Evolutionary conservation across 2,888 invertebrate genomes (phyloP).

Genomic region (Eremobia ochroleuca): DNA sequence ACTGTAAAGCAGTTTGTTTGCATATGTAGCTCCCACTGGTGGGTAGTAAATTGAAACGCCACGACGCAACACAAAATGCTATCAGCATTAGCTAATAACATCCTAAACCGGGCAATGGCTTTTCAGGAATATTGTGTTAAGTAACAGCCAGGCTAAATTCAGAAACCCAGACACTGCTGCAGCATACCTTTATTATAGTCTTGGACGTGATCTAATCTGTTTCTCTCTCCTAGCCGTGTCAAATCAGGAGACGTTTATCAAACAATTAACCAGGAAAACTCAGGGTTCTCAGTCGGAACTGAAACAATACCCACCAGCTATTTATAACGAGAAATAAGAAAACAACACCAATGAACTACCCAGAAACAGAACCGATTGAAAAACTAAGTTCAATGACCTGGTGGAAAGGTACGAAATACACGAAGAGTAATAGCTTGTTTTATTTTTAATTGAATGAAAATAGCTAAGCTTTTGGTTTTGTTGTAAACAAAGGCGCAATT

Average conservation of each 20-base stretch:
- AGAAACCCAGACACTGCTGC: neutral
- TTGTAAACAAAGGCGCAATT: neutral
- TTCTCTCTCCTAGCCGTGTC: neutral
- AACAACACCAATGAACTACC: slow-evolving; percentile 23
- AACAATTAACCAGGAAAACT: slow-evolving; percentile 45
- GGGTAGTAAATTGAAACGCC: too few species aligned
- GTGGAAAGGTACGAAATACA: neutral
- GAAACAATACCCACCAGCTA: slow-evolving; percentile 36
- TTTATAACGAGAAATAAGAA: slow-evolving; percentile 23
- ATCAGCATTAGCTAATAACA: too few species aligned
- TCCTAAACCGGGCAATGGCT: too few species aligned
- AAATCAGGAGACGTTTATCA: slow-evolving; percentile 12
- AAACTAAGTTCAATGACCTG: slow-evolving; percentile 35
- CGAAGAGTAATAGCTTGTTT: slow-evolving; percentile 4
- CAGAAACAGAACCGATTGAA: slow-evolving; percentile 27
- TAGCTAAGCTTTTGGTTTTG: neutral
- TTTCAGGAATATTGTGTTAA: neutral
- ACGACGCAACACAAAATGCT: too few species aligned
- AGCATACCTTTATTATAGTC: neutral
- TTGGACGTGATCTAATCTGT: neutral
- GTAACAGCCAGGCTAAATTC: neutral
- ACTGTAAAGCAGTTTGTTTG: too few species aligned
- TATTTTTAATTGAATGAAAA: slow-evolving; percentile 31
- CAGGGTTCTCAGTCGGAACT: slow-evolving; percentile 19
- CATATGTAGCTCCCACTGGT: too few species aligned